Evolutionary conservation across 2,888 invertebrate genomes (phyloP), one percentile per base, ranked within the genome.

Genomic region (Papilio gigon): DNA sequence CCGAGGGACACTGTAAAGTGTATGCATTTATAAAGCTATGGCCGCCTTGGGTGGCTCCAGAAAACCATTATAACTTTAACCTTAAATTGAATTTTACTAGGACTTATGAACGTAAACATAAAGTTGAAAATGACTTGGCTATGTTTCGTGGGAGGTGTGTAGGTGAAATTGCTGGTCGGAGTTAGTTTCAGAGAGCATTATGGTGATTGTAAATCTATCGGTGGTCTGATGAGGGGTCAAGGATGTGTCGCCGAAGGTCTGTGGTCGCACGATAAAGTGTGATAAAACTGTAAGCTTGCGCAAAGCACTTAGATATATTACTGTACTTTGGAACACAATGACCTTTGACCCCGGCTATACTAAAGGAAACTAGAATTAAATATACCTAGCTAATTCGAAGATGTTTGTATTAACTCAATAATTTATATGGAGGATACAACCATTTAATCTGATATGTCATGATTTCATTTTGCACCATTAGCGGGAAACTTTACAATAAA

Each of bases 1-100:
- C 79, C 84, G 84, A 85, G 84, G 86, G 83, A 82, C 82, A 85
- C 85, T 86, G 86, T 89, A 89, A 89, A 89, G 88, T 86, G 87
- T 85, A 80, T 78, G 79, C 89, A 85, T 89, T 89, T 89, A 89
- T 89, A 85, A 87, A 80, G 80, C 78, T 83, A 80, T 78, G 79
- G 74, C 77, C 88, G 84, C 86, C 82, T 83, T 89, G 89, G 89
- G 89, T 89, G 89, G 89, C 84, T 79, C 72, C 71, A 68, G 35
- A 58, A 33, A 22, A 73, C 73, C 70, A 73, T 30, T n/a, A 37
- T 67, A 70, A 22, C 33, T 67, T 61, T 61, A 53, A 40, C 35
- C 27, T 30, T 33, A 44, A 60, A 70, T 71, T 71, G 63, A 60
- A 47, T 33, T 65, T 65, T 58, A 56, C 27, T 33, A 65, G 50